Conservation (phyloP, 2,797 vertebrate species). For the Betta splendens region DNA sequence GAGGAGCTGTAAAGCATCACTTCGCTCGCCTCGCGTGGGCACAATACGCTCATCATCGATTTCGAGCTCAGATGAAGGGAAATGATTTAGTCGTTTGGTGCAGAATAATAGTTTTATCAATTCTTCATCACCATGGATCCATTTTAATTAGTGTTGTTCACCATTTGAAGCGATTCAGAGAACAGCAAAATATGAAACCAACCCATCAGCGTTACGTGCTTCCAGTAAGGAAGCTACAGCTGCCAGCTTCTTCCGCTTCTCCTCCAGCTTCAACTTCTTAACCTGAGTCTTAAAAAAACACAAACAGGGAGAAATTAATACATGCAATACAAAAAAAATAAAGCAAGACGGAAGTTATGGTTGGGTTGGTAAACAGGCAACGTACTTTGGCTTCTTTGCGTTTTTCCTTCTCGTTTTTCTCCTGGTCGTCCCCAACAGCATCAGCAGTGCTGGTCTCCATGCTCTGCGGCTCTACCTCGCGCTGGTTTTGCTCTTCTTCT, state of each 20-base stretch:
- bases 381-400: conserved; percentile 84
- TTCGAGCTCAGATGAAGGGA: not conserved
- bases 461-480: conserved; percentile 44
- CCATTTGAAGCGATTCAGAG: not conserved
- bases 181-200: conserved; percentile 50
- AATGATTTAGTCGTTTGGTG: conserved; percentile 6
- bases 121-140: conserved; percentile 14
- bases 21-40: conserved; percentile 44
- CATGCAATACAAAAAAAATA: too few species aligned
- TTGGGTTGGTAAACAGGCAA: not conserved
- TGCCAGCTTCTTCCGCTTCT: conserved; percentile 87
- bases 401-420: conserved; percentile 76
- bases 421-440: conserved; percentile 58
- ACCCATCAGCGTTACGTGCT: conserved; percentile 94
- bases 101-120: conserved; percentile 10
- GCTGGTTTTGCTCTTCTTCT: conserved; percentile 46
- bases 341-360: not conserved
- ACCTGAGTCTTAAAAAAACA: conserved; percentile 80
- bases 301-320: not conserved
- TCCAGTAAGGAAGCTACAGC: conserved; percentile 85
- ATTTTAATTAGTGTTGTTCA: conserved; percentile 39
- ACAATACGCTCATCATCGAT: not conserved
- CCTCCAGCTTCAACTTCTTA: conserved; percentile 87
- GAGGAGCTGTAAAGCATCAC: conserved; percentile 52
- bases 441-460: conserved; percentile 64